Percentiles rank a stretch among this genome's conserved stretches.
Conservation (phyloP, 1,140 invertebrate genomes). For the Trichonephila clavata region DNA sequence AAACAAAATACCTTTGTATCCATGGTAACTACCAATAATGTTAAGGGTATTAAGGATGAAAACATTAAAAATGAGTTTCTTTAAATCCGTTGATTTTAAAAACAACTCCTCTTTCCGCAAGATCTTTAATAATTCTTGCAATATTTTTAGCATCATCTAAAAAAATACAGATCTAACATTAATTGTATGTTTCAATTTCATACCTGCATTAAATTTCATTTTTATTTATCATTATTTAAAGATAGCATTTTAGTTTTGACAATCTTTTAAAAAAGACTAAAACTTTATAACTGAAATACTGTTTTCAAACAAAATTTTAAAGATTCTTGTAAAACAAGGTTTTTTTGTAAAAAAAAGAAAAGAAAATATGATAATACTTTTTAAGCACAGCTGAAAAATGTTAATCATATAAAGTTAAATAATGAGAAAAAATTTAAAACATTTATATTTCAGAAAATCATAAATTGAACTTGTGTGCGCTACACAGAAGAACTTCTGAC, state of each 20-base stretch:
- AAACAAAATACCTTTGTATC: no score
- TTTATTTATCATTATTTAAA: background rate
- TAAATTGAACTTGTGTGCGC: no score
- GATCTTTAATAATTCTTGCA: conserved; percentile 79
- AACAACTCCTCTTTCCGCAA: conserved; percentile 78
- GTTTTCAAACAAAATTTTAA: background rate
- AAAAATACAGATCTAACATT: conserved; percentile 16
- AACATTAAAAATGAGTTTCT: background rate
- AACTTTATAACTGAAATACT: background rate
- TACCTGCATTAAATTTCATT: background rate
- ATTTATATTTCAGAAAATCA: no score
- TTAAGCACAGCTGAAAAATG: no score
- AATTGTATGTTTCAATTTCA: background rate
- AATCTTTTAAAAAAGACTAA: background rate
- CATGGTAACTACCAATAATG: no score
- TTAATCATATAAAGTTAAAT: background rate
- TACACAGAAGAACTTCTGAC: no score
- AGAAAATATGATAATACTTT: no score
- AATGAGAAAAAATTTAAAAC: no score
- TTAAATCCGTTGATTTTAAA: conserved; percentile 39
- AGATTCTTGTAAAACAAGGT: background rate
- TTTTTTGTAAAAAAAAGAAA: no score
- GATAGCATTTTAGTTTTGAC: background rate
- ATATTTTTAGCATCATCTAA: conserved; percentile 82
- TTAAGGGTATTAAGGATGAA: background rate